Evolutionary conservation across 2,113 vertebrate species (phyloP).

Genomic region (Crotalus horridus): DNA sequence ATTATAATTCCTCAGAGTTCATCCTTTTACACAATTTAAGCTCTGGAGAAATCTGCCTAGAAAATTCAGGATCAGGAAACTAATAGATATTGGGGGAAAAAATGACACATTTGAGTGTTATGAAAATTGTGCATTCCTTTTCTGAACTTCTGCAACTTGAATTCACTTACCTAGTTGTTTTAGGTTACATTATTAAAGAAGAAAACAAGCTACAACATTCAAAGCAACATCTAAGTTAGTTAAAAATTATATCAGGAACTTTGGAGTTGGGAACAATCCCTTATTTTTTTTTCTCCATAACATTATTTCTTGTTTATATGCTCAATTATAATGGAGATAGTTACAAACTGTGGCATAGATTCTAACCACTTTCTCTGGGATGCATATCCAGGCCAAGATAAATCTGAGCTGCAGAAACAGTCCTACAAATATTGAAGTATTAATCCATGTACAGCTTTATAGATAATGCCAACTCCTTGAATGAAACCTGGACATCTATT

Average conservation of each 20-base stretch:
- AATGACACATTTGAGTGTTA: background rate
- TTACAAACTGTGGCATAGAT: background rate
- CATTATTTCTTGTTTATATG: conserved; percentile 48
- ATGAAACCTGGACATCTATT: no score
- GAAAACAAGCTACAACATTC: background rate
- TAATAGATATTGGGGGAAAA: background rate
- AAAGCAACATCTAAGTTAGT: background rate
- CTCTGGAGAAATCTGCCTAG: conserved; percentile 2
- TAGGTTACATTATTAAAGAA: background rate
- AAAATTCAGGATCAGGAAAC: rapidly evolving
- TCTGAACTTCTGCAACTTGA: conserved; percentile 11
- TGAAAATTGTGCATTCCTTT: background rate
- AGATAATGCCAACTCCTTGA: no score
- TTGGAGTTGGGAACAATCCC: background rate
- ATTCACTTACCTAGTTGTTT: background rate
- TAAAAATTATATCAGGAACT: conserved; percentile 6
- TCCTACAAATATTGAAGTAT: no score
- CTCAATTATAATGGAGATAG: conserved; percentile 55
- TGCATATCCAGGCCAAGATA: no score
- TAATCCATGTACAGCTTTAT: no score
- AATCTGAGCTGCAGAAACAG: no score
- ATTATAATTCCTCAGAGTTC: background rate
- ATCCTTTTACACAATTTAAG: background rate
- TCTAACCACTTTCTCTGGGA: no score
- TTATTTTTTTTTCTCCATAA: background rate